Evolutionary conservation across 2,113 vertebrate genomes (phyloP), one percentile per base, ranked within the genome.

Genomic region (Vanacampus margaritifer): DNA sequence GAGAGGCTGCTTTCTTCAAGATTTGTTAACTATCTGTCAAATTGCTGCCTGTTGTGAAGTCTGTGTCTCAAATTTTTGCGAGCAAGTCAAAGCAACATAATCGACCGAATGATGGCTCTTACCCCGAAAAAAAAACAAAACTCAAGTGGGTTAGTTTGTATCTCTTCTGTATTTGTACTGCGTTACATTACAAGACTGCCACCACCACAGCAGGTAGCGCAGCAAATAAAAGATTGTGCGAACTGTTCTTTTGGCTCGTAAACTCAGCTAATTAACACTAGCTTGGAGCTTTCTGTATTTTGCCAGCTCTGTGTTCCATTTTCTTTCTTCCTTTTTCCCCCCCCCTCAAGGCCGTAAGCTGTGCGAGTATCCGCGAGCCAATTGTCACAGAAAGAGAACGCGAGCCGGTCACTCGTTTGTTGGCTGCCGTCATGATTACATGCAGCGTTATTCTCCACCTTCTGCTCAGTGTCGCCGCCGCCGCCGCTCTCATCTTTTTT

Each of bases 221-320:
- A 16, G 74, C 81, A 75, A 76, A 85, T 75, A 58, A 79, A 83
- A 78, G 76, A 63, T 41, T 68, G 45, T 8, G 65, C 75, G 81
- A 83, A 83, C 75, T 65, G 71, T 71, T 80, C 76, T 65, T 81
- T 68, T 67, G 58, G 62, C 80, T 80, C 80, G 80, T 87, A 84
- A 88, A 88, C 78, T 81, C 80, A 59, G 72, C 81, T 89, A 88
- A 90, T 91, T 89, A 89, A 77, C 71, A 79, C 75, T 66, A 68
- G 64, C 77, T 79, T 82, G 32, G 56, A 69, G 66, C 65, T 77
- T 84, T 85, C 86, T 78, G 74, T 73, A 68, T 23, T 50, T 74
- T 69, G 78, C 70, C 68, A 77, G 73, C 78, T 80, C 72, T 62
- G 37, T 62, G 35, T 61, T 81, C 66, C 71, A 73, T 81, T 83